Conservation (phyloP, 2,888 invertebrate genomes). For the Zele albiditarsus region DNA sequence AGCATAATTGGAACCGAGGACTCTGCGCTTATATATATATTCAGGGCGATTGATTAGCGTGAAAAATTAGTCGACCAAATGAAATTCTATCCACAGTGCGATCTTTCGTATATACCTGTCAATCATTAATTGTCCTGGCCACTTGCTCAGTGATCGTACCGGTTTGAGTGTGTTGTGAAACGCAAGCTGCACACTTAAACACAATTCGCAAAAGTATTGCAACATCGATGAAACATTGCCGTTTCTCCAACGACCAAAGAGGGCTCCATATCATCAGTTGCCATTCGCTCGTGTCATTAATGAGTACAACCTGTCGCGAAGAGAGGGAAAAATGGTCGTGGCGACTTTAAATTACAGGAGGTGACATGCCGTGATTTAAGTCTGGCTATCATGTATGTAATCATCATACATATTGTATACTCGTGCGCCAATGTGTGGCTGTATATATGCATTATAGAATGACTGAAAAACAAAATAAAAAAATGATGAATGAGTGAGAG, state of each 20-base stretch:
- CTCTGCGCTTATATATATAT: background rate
- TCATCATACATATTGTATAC: constrained; percentile 54
- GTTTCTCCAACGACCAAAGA: constrained; percentile 45
- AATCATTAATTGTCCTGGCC: constrained; percentile 12
- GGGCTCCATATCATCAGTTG: constrained; percentile 44
- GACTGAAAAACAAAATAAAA: background rate
- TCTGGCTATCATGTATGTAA: constrained; percentile 54
- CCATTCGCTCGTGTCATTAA: constrained; percentile 11
- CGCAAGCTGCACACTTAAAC: too few relatives aligned
- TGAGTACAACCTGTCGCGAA: constrained; percentile 46
- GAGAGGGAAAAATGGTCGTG: constrained; percentile 18
- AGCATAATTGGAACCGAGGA: background rate
- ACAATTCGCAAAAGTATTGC: background rate
- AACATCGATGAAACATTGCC: constrained; percentile 47
- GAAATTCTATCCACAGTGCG: constrained; percentile 12
- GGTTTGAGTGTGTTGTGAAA: too few relatives aligned
- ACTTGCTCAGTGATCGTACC: background rate
- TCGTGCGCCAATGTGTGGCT: constrained; percentile 39
- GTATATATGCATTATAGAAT: constrained; percentile 43
- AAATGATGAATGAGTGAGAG: background rate
- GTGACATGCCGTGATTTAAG: constrained; percentile 54
- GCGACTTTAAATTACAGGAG: constrained; percentile 52
- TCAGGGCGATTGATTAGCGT: constrained; percentile 37
- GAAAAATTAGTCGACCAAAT: constrained; percentile 37
- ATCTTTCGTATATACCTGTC: constrained; percentile 4